Conservation (phyloP, 92 coral and sea anemone species). For the Phenganax stokvisi region DNA sequence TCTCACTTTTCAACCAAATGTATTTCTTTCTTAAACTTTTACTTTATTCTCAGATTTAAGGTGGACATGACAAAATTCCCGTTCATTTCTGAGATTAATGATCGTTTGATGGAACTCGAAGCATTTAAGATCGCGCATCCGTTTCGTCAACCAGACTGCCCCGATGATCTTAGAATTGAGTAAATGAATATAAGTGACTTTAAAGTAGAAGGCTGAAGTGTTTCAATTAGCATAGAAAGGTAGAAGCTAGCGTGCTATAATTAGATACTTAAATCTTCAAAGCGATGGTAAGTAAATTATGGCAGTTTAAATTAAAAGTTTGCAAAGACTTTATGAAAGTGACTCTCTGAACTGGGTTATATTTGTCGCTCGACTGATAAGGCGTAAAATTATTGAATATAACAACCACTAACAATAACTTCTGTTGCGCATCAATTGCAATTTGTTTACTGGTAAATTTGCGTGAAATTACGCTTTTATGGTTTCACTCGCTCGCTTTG, state of each 20-base stretch:
- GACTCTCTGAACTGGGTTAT: too few relatives aligned
- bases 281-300: too few relatives aligned
- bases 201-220: neutral
- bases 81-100: conserved; percentile 68
- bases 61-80: conserved; percentile 91
- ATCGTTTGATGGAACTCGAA: conserved; percentile 60
- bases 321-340: too few relatives aligned
- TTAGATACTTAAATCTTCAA: too few relatives aligned
- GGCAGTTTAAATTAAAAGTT: too few relatives aligned
- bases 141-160: conserved; percentile 88
- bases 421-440: neutral
- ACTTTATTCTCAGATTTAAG: conserved; percentile 56
- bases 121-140: conserved; percentile 89
- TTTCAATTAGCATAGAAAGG: neutral
- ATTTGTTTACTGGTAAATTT: neutral
- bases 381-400: conserved; percentile 15
- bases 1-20: neutral
- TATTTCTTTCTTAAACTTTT: too few relatives aligned
- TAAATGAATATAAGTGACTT: neutral
- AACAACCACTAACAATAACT: neutral
- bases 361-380: neutral
- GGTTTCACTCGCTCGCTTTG: neutral
- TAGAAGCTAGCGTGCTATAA: neutral
- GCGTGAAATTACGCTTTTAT: conserved; percentile 14
- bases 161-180: conserved; percentile 61